Evolutionary conservation across 2,888 invertebrate species (phyloP), one percentile per base, ranked within the genome.

Genomic region (Cantharis rustica): DNA sequence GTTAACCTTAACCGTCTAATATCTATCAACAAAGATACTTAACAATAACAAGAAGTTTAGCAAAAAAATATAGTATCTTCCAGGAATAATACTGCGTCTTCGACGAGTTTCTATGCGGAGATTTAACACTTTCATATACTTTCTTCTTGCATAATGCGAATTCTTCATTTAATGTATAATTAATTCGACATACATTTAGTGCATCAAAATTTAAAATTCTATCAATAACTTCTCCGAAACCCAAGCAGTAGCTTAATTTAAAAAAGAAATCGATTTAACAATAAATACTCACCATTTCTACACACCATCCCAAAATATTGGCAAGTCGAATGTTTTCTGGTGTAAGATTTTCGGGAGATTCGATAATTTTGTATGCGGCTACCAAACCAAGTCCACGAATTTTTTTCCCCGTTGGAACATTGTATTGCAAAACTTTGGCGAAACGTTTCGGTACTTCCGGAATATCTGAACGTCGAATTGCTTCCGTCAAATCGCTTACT

Each of bases 261-360:
- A 13, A 13, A 5, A n/a, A 47, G 13, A 13, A 31, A 31, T 13
- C n/a, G 13, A 31, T 31, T 31, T 31, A 13, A 31, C 11, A n/a
- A 47, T n/a, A n/a, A n/a, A n/a, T n/a, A 89, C 92, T 90, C 88
- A 98, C 98, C 94, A 98, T 92, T 92, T 98, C 98, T 4, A 95
- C 92, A 86, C 97, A 97, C 97, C 98, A 98, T 79, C 97, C 98
- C 87, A 98, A 90, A 82, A 97, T 93, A 81, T 95, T 93, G 0
- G 96, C 95, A 77, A 93, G 87, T 82, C 93, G 92, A 61, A 97
- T 88, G 83, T 95, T 95, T 81, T 96, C 95, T 0, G 94, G 92
- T 0, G 94, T 95, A 3, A 94, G 88, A 76, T 93, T 90, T n/a
- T 92, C 90, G 0, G 91, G 90, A 75, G 91, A 89, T 82, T 92